Conservation (phyloP, 2,888 invertebrate species). For the Julus scanicus region DNA sequence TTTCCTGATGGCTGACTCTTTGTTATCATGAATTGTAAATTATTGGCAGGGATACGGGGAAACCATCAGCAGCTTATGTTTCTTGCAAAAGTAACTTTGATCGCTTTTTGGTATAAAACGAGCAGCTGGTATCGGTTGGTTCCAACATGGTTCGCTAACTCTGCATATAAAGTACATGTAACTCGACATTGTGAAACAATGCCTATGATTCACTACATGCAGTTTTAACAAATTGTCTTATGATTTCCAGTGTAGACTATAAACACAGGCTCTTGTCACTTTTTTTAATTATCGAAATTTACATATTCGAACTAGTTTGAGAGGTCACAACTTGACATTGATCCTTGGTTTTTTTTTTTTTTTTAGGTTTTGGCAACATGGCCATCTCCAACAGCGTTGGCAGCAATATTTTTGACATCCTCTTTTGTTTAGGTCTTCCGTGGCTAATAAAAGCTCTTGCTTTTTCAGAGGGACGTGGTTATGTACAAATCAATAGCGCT, state of each 20-base stretch:
- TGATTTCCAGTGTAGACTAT: too few relatives aligned
- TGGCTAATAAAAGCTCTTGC: constrained; percentile 65
- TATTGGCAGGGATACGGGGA: not conserved
- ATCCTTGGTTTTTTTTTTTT: not conserved
- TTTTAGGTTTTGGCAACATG: constrained; percentile 65
- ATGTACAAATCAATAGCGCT: constrained; percentile 45
- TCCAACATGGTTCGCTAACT: not conserved
- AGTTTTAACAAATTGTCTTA: not conserved
- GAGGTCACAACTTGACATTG: not conserved
- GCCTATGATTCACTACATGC: not conserved
- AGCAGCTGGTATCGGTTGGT: not conserved
- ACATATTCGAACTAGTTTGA: not conserved
- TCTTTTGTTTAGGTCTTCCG: constrained; percentile 67
- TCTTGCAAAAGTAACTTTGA: not conserved
- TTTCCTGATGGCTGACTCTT: not conserved
- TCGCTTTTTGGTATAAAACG: too few relatives aligned
- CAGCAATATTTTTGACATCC: constrained; percentile 67
- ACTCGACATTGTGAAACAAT: not conserved
- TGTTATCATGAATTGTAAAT: not conserved
- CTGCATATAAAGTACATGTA: not conserved
- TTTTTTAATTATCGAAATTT: not conserved
- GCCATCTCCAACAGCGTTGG: constrained; percentile 67
- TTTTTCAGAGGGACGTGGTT: constrained; percentile 29
- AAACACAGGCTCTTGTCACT: too few relatives aligned
- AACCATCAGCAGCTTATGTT: not conserved